Base-by-base conservation (phyloP, 2,797 vertebrate species). In the Gymnopithys bicolor region DNA sequence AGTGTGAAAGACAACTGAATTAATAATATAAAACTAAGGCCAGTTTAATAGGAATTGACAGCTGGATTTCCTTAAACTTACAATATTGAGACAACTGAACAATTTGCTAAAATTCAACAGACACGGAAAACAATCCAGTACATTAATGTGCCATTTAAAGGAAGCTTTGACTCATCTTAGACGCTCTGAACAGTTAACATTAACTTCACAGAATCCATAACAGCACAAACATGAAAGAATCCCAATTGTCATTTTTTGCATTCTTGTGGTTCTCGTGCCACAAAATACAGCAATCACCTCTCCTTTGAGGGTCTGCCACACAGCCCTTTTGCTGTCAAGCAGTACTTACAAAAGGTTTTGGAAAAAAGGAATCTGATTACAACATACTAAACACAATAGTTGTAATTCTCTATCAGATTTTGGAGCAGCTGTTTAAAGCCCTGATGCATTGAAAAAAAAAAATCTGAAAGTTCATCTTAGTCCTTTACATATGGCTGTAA, bases 51-150 rank as follows among this genome's bases (percentile, higher is more conserved):
- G 86, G 89, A 95, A 94, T 56, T 84, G 97, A 95, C 93, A 96
- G 95, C 87, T 94, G 94, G 93, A 90, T 96, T 96, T 97, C 94
- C 95, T 97, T 96, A 93, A 93, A 97, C 84, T 95, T 94, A 83
- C 84, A 95, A 94, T 91, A 94, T 81, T 96, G 83, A 96, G 67
- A 94, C 95, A 95, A 96, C 64, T 4, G 68, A 95, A 93, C 87
- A 96, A 92, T 93, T 95, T 97, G 95, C 96, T 97, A 96, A 96
- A 97, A 97, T 97, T 93, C 90, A 96, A 95, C 85, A 96, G 96
- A 95, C 96, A 96, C 39, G 78, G 69, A 93, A 84, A 89, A 91
- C 93, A 96, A 96, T 90, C 51, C 48, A 84, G 94, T 53, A 69
- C 84, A 78, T 94, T 94, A 96, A 88, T n/a, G 76, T 88, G 68